Base-by-base conservation (phyloP, 64 coral and sea anemone species). In the Pocillopora damicornis region DNA sequence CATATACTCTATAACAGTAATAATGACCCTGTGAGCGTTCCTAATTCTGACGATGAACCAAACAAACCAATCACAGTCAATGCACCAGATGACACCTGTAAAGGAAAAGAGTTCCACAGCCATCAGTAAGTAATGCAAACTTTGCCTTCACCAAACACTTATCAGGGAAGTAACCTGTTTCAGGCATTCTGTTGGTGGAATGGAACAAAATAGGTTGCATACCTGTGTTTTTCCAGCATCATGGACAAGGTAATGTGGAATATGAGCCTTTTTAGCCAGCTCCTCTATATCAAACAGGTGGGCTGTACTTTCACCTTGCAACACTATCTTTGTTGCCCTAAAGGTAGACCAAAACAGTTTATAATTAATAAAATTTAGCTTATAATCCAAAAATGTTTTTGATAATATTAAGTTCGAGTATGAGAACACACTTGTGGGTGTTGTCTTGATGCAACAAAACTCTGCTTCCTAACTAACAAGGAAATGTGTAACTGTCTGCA, bases 221-320 rank as follows among this genome's bases (percentile, higher is more conserved):
- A 98, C 95, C 89, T 98, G 95, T 68, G 95, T 98, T 79, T 76
- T 94, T n/a, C 95, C 95, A 69, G 95, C 95, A 87, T 98, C 95
- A 67, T 91, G 80, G 1, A 98, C 95, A 36, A 98, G 89, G 63
- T 94, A 98, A 20, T 76, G 83, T 42, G 89, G 92, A 15, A 98
- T 51, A 9, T 88, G 74, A 57, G 85, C 73, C 34, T 86, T 81
- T 66, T 75, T 91, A 25, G 95, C 92, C 34, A 91, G 80, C 73
- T 85, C 77, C 81, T 98, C 89, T 34, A 98, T 23, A 22, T 98
- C 95, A 76, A 98, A 91, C 20, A 98, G 65, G 57, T 91, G 92
- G 35, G 92, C 89, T n/a, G 92, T 79, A 71, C 82, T 86, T 45
- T 94, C 65, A 63, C 92, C 95, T 83, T 92, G 94, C 25, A 98